Evolutionary conservation across 2,888 invertebrate species (phyloP).

Genomic region (Xanthorhoe spadicearia): DNA sequence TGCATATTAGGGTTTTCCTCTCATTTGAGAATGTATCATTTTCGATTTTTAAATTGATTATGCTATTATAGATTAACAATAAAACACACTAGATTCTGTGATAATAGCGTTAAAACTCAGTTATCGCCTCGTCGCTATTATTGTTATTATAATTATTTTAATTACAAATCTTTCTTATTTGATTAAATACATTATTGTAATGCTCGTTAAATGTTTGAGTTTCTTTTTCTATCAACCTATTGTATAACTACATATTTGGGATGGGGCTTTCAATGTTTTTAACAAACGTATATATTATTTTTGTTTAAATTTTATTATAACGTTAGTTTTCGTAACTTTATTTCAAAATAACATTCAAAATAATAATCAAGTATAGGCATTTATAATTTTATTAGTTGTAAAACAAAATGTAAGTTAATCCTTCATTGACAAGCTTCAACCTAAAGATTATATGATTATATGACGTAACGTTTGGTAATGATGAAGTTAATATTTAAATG

Average conservation of each 20-base stretch:
- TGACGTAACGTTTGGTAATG: constrained; percentile 34
- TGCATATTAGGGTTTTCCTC: not conserved
- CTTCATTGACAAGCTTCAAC: constrained; percentile 11
- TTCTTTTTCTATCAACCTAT: too few relatives aligned
- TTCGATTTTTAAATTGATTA: not conserved
- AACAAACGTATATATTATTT: too few relatives aligned
- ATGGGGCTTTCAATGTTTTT: too few relatives aligned
- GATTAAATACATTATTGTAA: too few relatives aligned
- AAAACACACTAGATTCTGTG: too few relatives aligned
- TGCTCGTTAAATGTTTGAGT: too few relatives aligned
- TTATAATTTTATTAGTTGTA: not conserved
- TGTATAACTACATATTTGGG: too few relatives aligned
- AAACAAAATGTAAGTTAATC: not conserved
- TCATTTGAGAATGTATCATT: not conserved
- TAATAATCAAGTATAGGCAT: not conserved
- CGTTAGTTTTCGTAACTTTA: not conserved
- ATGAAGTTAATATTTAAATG: constrained; percentile 36
- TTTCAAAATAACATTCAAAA: not conserved
- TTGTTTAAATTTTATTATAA: too few relatives aligned
- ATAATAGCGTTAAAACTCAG: too few relatives aligned
- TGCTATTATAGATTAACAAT: not conserved
- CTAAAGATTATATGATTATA: constrained; percentile 31
- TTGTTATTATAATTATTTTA: too few relatives aligned
- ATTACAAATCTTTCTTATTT: too few relatives aligned
- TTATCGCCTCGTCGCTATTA: too few relatives aligned